These are phyloP conservation scores for Nesoenas mayeri DNA, from an alignment of 2,113 vertebrate genomes.

Conservation along the genomic window DNA sequence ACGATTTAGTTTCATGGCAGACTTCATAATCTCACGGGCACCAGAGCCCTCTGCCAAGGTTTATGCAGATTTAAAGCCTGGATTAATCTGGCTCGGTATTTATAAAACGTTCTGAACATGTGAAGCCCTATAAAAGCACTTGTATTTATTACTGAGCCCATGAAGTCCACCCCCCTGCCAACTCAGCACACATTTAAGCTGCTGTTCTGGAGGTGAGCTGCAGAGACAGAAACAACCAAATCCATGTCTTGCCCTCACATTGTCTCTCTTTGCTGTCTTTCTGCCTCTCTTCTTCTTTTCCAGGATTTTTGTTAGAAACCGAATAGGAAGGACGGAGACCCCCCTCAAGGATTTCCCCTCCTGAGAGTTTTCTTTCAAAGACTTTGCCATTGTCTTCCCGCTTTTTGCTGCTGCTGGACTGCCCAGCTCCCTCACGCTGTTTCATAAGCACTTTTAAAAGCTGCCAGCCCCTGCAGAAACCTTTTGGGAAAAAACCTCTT, in stretches of 20 bases:
- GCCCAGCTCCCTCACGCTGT: conserved; percentile 20
- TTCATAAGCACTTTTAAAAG: conserved; percentile 2
- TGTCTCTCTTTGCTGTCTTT: background rate
- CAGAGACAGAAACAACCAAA: background rate
- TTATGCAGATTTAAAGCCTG: conserved; percentile 63
- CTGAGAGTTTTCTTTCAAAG: conserved; percentile 24
- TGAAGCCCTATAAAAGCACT: background rate
- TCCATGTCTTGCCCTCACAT: background rate
- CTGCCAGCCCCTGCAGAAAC: conserved; percentile 4
- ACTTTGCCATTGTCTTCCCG: background rate
- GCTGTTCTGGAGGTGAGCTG: background rate
- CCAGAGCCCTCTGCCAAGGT: conserved; percentile 33
- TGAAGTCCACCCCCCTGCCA: background rate
- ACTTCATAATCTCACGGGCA: conserved; percentile 28
- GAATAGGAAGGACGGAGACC: background rate
- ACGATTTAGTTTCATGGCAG: conserved; percentile 7
- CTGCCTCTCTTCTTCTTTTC: background rate
- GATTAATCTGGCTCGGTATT: conserved; percentile 27
- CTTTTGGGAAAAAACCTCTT: background rate
- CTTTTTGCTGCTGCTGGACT: conserved; percentile 6
- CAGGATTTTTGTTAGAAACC: conserved; percentile 10
- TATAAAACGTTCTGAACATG: conserved; percentile 30
- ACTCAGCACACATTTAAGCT: background rate
- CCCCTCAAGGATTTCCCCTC: conserved; percentile 26
- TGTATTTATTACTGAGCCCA: background rate